Evolutionary conservation across 2,113 vertebrate species (phyloP).

Genomic region (Syrmaticus mikado): DNA sequence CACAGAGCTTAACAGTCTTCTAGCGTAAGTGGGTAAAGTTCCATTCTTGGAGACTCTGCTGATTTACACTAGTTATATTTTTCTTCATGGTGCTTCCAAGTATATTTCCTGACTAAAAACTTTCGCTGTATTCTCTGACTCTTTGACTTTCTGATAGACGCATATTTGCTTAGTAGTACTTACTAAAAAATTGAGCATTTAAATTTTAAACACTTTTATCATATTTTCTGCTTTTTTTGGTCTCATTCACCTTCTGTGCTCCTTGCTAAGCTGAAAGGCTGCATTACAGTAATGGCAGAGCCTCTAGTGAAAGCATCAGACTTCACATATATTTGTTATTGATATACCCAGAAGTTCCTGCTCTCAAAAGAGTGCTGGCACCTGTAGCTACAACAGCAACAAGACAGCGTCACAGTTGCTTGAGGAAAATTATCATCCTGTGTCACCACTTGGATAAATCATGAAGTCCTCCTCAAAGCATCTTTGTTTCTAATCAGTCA

Average conservation of each 20-base stretch:
- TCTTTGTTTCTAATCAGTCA: not conserved
- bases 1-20: not conserved
- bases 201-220: not conserved
- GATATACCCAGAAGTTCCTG: not conserved
- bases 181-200: not conserved
- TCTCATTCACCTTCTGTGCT: not conserved
- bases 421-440: not conserved
- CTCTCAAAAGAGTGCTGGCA: not conserved
- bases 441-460: not conserved
- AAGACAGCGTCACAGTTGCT: not conserved
- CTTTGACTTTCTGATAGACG: not conserved
- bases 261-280: not conserved
- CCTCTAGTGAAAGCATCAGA: not conserved
- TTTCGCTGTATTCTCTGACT: not conserved
- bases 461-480: not conserved
- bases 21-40: not conserved
- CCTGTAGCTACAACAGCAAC: not conserved
- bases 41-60: not conserved
- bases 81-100: not conserved
- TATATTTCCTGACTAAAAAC: not conserved
- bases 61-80: not conserved
- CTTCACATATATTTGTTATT: not conserved
- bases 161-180: not conserved
- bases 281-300: not conserved
- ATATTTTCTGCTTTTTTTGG: not conserved